Conservation (phyloP, 2,113 vertebrate species). For the Arothron firmamentum region DNA sequence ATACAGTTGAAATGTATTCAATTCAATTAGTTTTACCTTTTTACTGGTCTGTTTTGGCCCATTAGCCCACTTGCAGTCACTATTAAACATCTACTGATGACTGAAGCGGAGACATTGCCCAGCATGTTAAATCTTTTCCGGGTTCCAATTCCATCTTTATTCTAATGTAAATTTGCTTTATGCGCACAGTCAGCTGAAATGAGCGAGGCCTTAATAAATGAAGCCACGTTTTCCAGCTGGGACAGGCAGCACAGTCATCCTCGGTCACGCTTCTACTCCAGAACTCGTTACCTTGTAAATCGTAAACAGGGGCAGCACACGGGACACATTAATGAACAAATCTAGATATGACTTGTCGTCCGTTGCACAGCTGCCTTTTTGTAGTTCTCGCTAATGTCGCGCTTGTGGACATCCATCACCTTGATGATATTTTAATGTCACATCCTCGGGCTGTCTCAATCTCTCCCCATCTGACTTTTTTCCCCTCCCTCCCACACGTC, state of each 20-base stretch:
- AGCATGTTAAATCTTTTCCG: not conserved
- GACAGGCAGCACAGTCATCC: constrained; percentile 7
- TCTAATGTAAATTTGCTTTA: no score
- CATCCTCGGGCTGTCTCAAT: constrained; percentile 68
- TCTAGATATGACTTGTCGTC: constrained; percentile 59
- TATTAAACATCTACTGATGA: not conserved
- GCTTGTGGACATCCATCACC: constrained; percentile 65
- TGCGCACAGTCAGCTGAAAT: no score
- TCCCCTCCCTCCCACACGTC: constrained; percentile 41
- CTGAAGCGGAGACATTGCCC: not conserved
- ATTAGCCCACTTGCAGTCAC: constrained; percentile 23
- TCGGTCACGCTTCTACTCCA: constrained; percentile 43
- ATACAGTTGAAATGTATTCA: no score
- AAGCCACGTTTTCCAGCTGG: not conserved
- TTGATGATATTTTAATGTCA: constrained; percentile 75
- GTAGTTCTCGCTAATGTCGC: constrained; percentile 62
- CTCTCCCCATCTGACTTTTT: constrained; percentile 34
- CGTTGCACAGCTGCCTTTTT: constrained; percentile 55
- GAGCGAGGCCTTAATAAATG: no score
- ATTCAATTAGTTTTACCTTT: no score
- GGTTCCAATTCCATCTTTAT: no score
- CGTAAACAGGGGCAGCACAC: constrained; percentile 42
- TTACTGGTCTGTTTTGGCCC: not conserved
- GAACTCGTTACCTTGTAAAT: constrained; percentile 54
- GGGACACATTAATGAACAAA: constrained; percentile 56